Conservation (phyloP, 2,797 vertebrate species). For the Glyptemys insculpta region DNA sequence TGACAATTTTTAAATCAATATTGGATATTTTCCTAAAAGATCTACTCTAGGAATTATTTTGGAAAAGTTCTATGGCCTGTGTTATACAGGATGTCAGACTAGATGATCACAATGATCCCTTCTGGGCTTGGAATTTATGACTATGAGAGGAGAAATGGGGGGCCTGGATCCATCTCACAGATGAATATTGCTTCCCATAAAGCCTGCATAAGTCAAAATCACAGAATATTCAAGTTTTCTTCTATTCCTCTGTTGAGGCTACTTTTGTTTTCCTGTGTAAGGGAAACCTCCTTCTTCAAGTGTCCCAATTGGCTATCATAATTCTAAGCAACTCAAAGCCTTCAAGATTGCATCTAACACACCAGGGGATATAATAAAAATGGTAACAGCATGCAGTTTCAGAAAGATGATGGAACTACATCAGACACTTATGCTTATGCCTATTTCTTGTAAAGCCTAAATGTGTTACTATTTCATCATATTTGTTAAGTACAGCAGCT, state of each 20-base stretch:
- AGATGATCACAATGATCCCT: not conserved
- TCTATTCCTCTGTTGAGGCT: not conserved
- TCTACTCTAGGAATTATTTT: not conserved
- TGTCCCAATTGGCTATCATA: not conserved
- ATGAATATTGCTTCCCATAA: not conserved
- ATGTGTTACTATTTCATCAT: not conserved
- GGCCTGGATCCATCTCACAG: not conserved
- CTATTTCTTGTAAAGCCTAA: not conserved
- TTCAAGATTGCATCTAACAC: not conserved
- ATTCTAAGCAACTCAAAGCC: not conserved
- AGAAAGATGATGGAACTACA: not conserved
- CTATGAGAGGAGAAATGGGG: not conserved
- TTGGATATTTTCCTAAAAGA: not conserved
- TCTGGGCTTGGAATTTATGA: fast-evolving
- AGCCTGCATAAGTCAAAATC: not conserved
- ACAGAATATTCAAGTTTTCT: not conserved
- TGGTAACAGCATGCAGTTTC: not conserved
- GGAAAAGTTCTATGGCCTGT: not conserved
- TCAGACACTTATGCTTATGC: not conserved
- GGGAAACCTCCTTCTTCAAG: not conserved
- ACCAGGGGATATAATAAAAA: not conserved
- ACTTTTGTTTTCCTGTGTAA: not conserved
- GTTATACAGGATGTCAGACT: not conserved
- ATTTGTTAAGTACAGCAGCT: not conserved
- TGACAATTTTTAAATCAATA: not conserved